A percentile compares a stretch with the other conserved stretches of the same genome.
These are phyloP conservation scores for Dipodomys ordii DNA, from an alignment of 2,113 vertebrate genomes.

Conservation along the genomic window DNA sequence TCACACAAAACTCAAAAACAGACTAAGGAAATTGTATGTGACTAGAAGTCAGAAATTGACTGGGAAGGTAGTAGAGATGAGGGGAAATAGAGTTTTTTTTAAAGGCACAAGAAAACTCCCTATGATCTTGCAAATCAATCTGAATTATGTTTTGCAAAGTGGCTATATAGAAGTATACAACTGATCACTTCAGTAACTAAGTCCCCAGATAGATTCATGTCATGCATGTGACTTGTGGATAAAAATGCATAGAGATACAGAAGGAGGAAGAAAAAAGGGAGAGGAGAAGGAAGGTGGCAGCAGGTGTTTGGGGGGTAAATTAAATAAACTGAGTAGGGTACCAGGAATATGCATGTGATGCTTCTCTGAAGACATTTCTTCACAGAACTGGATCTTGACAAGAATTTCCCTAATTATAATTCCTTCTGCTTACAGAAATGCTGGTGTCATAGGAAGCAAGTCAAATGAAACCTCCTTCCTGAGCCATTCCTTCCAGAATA, in stretches of 20 bases:
- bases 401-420: background rate
- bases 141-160: background rate
- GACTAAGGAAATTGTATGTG: background rate
- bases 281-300: background rate
- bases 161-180: background rate
- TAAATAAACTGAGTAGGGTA: background rate
- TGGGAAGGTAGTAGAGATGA: accelerated
- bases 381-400: background rate
- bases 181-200: background rate
- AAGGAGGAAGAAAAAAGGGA: background rate
- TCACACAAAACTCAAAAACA: background rate
- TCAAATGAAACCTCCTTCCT: background rate
- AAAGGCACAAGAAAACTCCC: background rate
- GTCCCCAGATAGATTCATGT: background rate
- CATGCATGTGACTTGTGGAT: background rate
- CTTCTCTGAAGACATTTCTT: no score
- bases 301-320: background rate
- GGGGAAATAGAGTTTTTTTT: background rate
- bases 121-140: background rate
- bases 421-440: background rate
- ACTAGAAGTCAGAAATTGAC: background rate
- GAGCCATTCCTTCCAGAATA: background rate
- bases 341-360: background rate
- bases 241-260: background rate
- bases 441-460: background rate